A percentile compares a stretch with the other conserved stretches of the same genome.
Evolutionary conservation across 2,888 invertebrate genomes (phyloP).

Genomic region (Lottia scabra): DNA sequence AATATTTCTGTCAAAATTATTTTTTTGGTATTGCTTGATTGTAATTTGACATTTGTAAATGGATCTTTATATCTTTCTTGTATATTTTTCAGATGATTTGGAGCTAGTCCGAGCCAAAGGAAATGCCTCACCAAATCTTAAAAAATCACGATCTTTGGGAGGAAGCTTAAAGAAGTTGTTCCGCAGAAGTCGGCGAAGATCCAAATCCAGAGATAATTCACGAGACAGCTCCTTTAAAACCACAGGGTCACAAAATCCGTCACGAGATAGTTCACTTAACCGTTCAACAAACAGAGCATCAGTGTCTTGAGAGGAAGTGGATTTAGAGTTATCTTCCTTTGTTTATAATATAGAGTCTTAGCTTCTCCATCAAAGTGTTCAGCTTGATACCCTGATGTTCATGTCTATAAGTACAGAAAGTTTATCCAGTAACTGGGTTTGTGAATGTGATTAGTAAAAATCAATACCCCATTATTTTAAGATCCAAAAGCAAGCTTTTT

Average conservation of each 20-base stretch:
- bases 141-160: slow-evolving; percentile 62
- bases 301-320: slow-evolving; percentile 26
- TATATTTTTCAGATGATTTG: slow-evolving; percentile 52
- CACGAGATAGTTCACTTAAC: slow-evolving; percentile 54
- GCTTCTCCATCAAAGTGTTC: background rate
- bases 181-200: slow-evolving; percentile 53
- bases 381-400: too few species aligned
- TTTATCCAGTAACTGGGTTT: too few species aligned
- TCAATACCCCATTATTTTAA: too few species aligned
- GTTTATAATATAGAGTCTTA: background rate
- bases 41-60: too few species aligned
- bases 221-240: slow-evolving; percentile 58
- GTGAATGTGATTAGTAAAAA: too few species aligned
- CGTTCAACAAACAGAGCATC: slow-evolving; percentile 29
- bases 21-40: too few species aligned
- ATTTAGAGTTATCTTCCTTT: background rate
- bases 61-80: too few species aligned
- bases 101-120: slow-evolving; percentile 45
- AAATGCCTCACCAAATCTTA: slow-evolving; percentile 51
- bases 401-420: too few species aligned
- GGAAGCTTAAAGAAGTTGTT: slow-evolving; percentile 61
- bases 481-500: too few species aligned
- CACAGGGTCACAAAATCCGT: slow-evolving; percentile 45
- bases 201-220: slow-evolving; percentile 49
- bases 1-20: too few species aligned